Conservation (phyloP, 1,140 invertebrate genomes). For the Macrobrachium nipponense region DNA sequence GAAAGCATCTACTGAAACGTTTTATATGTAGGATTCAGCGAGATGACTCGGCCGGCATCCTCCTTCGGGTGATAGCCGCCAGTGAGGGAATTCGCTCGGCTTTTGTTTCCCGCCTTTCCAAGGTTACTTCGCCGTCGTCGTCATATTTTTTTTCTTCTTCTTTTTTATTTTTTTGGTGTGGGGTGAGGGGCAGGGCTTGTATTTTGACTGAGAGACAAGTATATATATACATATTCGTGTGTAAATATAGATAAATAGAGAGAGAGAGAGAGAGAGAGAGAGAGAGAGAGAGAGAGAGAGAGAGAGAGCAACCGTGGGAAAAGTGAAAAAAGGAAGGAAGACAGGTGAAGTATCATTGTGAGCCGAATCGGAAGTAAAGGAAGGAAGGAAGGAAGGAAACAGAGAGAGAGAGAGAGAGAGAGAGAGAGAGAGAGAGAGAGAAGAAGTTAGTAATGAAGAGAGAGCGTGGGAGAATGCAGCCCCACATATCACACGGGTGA, state of each 20-base stretch:
- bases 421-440: neutral
- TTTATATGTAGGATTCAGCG: too few relatives aligned
- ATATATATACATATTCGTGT: neutral
- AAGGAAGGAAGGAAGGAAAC: neutral
- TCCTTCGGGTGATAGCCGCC: too few relatives aligned
- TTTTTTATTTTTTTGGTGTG: too few relatives aligned
- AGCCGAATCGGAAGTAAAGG: neutral
- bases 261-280: conserved; percentile 17
- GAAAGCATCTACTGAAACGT: too few relatives aligned
- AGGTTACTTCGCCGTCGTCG: too few relatives aligned
- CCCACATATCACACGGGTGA: neutral
- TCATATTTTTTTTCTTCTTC: too few relatives aligned
- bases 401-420: neutral
- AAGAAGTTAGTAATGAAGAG: neutral
- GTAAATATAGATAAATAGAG: neutral
- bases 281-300: conserved; percentile 18
- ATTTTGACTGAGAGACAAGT: neutral
- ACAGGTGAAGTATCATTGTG: neutral
- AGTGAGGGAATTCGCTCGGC: too few relatives aligned
- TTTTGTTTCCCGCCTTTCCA: too few relatives aligned
- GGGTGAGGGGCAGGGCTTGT: too few relatives aligned
- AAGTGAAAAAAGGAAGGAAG: neutral
- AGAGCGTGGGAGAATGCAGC: neutral
- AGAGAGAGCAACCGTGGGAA: neutral
- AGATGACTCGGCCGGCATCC: too few relatives aligned